A percentile compares a stretch with the other conserved stretches of the same genome.
Conservation (phyloP, 2,797 vertebrate species). For the Nannoperca obscura region DNA sequence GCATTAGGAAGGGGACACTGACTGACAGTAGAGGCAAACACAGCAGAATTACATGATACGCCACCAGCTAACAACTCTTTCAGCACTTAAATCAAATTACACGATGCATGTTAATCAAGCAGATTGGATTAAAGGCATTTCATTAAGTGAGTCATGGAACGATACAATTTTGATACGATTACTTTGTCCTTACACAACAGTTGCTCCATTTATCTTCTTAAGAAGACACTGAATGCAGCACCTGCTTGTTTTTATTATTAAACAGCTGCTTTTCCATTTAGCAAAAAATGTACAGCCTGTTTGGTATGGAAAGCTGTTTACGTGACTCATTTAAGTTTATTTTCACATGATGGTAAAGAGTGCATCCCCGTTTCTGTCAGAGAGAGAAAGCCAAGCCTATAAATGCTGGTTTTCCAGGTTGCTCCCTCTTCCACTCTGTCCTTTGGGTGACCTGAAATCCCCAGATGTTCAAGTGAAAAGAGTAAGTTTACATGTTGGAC, state of each 20-base stretch:
- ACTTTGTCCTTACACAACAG: conserved; percentile 52
- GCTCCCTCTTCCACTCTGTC: conserved; percentile 30
- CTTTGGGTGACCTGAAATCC: conserved; percentile 42
- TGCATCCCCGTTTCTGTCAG: conserved; percentile 15
- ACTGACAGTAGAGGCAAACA: conserved; percentile 25
- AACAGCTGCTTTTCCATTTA: background rate
- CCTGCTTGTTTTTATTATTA: conserved; percentile 12
- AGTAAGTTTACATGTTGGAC: conserved; percentile 38
- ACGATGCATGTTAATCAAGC: conserved; percentile 56
- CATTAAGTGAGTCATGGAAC: conserved; percentile 70
- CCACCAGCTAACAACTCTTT: conserved; percentile 22
- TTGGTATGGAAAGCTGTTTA: background rate
- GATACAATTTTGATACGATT: conserved; percentile 59
- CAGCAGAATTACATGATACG: conserved; percentile 11
- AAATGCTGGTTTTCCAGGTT: conserved; percentile 19
- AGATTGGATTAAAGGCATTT: conserved; percentile 71
- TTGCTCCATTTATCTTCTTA: conserved; percentile 42
- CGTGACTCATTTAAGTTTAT: conserved; percentile 5
- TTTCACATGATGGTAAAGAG: background rate
- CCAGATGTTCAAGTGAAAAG: conserved; percentile 45
- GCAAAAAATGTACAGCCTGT: background rate
- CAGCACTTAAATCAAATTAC: conserved; percentile 62
- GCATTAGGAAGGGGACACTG: conserved; percentile 17
- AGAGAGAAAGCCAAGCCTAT: background rate
- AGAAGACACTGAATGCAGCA: conserved; percentile 16